Evolutionary conservation across 2,888 invertebrate species (phyloP).

Genomic region (Tetragnatha montana): DNA sequence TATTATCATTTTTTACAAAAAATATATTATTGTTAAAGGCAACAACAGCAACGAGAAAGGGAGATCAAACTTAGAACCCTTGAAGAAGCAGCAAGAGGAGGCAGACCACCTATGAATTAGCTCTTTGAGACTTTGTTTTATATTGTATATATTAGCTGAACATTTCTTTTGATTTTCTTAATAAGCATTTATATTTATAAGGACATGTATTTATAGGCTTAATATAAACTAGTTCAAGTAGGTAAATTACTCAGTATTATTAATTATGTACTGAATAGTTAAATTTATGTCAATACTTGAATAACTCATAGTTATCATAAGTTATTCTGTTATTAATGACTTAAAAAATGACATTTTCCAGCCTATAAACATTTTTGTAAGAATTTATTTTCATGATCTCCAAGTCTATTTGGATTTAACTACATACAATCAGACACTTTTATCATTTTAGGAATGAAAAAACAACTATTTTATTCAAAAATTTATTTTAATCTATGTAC

Average conservation of each 20-base stretch:
- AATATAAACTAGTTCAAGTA: conserved; percentile 50
- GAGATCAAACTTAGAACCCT: conserved; percentile 90
- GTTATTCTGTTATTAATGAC: too few relatives aligned
- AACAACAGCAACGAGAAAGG: conserved; percentile 84
- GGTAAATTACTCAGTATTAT: conserved; percentile 46
- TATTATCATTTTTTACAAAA: too few relatives aligned
- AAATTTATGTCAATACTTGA: too few relatives aligned
- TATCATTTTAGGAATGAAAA: too few relatives aligned
- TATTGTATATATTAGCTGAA: conserved; percentile 46
- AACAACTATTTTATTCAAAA: too few relatives aligned
- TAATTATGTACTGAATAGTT: not conserved
- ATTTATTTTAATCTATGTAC: too few relatives aligned
- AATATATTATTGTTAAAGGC: conserved; percentile 80
- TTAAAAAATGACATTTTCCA: too few relatives aligned
- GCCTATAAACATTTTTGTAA: too few relatives aligned
- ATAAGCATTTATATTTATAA: conserved; percentile 35
- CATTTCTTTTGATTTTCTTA: conserved; percentile 18
- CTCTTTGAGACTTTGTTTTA: conserved; percentile 17
- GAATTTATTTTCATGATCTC: too few relatives aligned
- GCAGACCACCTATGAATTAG: conserved; percentile 77
- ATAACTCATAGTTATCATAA: too few relatives aligned
- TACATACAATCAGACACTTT: too few relatives aligned
- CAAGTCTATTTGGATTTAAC: too few relatives aligned
- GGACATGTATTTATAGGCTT: conserved; percentile 43
- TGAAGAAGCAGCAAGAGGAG: conserved; percentile 88